These are phyloP conservation scores for Rhagium mordax DNA, from an alignment of 2,888 invertebrate genomes.

Conservation along the genomic window DNA sequence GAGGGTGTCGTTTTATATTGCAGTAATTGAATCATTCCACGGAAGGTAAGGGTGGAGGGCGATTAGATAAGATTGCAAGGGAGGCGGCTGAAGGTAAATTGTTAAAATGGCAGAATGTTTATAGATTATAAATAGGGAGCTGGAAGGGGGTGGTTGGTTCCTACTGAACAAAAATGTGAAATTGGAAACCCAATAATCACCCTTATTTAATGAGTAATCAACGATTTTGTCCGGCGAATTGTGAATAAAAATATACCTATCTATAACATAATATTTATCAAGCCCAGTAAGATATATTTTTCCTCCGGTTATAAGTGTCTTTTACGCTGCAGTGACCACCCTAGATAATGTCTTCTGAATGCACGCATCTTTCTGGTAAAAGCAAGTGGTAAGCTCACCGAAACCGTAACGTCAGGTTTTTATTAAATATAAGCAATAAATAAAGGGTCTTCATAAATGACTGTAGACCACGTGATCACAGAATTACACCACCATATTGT, in stretches of 20 bases:
- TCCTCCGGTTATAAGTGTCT: not conserved
- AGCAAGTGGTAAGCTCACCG: not conserved
- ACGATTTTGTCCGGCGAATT: no score
- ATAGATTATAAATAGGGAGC: not conserved
- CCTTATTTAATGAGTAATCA: no score
- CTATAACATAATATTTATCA: no score
- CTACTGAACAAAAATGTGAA: no score
- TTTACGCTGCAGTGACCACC: not conserved
- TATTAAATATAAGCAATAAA: no score
- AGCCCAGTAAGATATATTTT: not conserved
- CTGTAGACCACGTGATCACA: no score
- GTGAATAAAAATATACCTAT: no score
- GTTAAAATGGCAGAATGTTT: not conserved
- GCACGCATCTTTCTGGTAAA: not conserved
- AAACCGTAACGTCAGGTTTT: no score
- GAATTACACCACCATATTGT: no score
- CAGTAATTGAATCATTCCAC: slow-evolving; percentile 16
- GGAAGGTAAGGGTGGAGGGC: slow-evolving; percentile 2
- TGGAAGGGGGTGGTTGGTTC: no score
- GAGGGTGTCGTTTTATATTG: slow-evolving; percentile 1
- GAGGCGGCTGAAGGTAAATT: not conserved
- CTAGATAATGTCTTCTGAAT: not conserved
- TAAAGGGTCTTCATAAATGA: no score
- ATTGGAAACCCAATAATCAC: no score
- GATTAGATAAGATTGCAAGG: not conserved